These are phyloP conservation scores for Geococcyx californianus DNA, from an alignment of 2,113 vertebrate genomes.

Conservation along the genomic window DNA sequence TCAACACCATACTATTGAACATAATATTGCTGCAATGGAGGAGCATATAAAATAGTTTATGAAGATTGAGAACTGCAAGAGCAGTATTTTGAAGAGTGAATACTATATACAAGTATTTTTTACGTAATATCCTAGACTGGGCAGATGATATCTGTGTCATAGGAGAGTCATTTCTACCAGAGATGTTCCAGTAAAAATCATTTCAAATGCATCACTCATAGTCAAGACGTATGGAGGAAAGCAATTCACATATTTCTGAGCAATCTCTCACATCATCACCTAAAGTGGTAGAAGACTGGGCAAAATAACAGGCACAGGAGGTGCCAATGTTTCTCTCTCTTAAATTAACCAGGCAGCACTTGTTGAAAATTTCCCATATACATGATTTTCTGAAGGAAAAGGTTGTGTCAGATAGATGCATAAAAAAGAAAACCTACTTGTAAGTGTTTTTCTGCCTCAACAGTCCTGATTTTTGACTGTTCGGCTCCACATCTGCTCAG, in stretches of 20 bases:
- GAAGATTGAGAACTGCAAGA: neutral
- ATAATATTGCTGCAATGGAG: neutral
- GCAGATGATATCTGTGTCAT: neutral
- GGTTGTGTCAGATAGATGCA: neutral
- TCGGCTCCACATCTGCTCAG: neutral
- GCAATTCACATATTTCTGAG: neutral
- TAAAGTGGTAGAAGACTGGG: neutral
- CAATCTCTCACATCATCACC: neutral
- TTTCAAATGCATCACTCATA: neutral
- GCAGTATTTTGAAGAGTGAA: neutral
- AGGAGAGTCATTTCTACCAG: neutral
- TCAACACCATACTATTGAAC: neutral
- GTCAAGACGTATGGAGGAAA: neutral
- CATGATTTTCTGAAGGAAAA: neutral
- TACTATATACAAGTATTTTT: neutral
- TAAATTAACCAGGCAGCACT: neutral
- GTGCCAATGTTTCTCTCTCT: neutral
- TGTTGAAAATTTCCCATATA: neutral
- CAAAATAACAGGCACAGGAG: slow-evolving; percentile 13
- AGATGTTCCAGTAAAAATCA: neutral
- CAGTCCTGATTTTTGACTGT: neutral
- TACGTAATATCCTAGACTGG: neutral
- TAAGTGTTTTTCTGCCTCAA: neutral
- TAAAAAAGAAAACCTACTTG: neutral
- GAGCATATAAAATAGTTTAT: neutral